Conservation (phyloP, 2,888 invertebrate species). For the Eucriotettix oculatus region DNA sequence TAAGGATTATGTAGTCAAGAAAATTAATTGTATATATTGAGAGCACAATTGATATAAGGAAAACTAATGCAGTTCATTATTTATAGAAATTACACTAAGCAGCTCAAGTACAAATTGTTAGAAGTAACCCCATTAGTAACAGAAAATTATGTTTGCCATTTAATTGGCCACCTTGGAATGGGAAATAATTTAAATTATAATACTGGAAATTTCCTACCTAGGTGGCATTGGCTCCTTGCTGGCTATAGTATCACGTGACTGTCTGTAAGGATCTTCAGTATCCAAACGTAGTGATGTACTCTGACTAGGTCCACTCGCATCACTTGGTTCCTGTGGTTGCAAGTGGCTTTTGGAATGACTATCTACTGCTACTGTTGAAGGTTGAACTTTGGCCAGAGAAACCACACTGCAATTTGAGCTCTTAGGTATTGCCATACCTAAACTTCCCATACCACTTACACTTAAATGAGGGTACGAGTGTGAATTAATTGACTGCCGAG, state of each 20-base stretch:
- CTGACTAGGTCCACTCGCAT: constrained; percentile 9
- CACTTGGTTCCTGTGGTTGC: constrained; percentile 7
- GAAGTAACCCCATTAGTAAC: no score
- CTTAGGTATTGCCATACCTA: constrained; percentile 4
- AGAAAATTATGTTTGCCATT: no score
- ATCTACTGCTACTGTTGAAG: constrained; percentile 4
- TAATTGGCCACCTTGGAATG: no score
- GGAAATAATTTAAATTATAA: not conserved
- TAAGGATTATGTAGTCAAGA: no score
- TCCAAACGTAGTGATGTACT: constrained; percentile 4
- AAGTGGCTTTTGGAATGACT: constrained; percentile 12
- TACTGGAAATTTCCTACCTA: constrained; percentile 14
- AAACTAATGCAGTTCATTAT: no score
- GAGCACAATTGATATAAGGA: no score
- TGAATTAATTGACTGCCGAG: constrained; percentile 1
- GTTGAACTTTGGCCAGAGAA: not conserved
- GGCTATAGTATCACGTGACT: constrained; percentile 9
- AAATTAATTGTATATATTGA: no score
- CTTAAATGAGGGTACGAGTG: constrained; percentile 8
- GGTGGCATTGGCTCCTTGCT: constrained; percentile 27
- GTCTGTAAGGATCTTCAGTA: constrained; percentile 8
- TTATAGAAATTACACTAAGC: no score
- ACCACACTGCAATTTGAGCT: constrained; percentile 5
- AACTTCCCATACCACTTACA: constrained; percentile 2
- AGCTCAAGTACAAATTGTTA: no score